Evolutionary conservation across 2,888 invertebrate genomes (phyloP), one percentile per base, ranked within the genome.

Genomic region (Yponomeuta evonymella): DNA sequence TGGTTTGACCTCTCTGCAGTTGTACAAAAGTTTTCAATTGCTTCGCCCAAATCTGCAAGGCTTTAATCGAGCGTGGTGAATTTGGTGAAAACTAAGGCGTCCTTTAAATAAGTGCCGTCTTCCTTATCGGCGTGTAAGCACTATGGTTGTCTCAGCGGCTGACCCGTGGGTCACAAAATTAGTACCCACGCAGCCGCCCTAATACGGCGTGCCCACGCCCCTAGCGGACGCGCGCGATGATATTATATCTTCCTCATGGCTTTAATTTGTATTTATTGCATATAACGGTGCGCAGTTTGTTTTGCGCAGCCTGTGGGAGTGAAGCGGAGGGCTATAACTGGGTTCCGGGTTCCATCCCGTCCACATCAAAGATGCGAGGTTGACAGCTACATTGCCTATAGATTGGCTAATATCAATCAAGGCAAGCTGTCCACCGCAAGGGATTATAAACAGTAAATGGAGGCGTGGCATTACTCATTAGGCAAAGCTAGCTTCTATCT

Each of bases 161-260:
- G 77, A 79, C 76, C 78, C 67, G 15, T 30, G 51, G 79, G 77
- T 79, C 79, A 73, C 68, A 68, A 72, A 75, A 77, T 78, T 77
- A 76, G 77, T 75, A 72, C 72, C 74, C 72, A 72, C 70, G 70
- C 70, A 58, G 73, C 70, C 70, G 70, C 70, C 70, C 68, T 48
- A 51, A 51, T 68, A 30, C 68, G 29, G 23, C 68, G 74, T 73
- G 73, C 72, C 74, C 70, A 74, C 72, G 73, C 71, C 70, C 64
- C 64, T 30, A 23, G 29, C 64, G 29, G 30, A 30, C 68, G 51
- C 29, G 72, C 75, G 73, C 71, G 69, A 70, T 72, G 48, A 73
- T 73, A 73, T 71, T 48, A 68, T 73, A 70, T 67, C 68, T 62
- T 68, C 68, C 68, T 67, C 67, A 43, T 33, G 67, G 36, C 36